phyloP scores from a whole-genome alignment of 1,140 invertebrate genomes.

The Eupristina koningsbergeri region DNA sequence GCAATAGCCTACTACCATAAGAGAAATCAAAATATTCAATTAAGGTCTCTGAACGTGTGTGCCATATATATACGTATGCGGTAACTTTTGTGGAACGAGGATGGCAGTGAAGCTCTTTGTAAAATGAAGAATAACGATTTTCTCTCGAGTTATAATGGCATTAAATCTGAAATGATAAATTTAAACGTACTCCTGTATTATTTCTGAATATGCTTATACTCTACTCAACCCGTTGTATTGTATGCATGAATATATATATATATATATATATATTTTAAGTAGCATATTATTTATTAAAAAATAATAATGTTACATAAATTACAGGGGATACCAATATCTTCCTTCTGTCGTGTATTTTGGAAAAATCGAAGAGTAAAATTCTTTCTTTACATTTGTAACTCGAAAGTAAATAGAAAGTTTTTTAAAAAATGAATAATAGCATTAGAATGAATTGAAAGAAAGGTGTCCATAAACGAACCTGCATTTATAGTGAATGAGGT shows the following conservation, averaged over 20 bases:
- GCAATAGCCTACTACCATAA: neutral
- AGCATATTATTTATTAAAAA: neutral
- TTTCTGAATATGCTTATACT: neutral
- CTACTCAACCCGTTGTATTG: too few relatives aligned
- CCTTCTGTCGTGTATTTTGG: too few relatives aligned
- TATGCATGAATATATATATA: too few relatives aligned
- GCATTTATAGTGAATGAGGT: neutral
- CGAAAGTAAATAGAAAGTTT: neutral
- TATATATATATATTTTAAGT: neutral
- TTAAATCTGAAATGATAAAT: slow-evolving; percentile 14
- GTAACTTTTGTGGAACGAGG: neutral
- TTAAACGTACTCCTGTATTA: neutral
- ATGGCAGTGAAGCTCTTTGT: neutral
- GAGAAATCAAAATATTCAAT: slow-evolving; percentile 2
- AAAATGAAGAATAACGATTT: slow-evolving; percentile 28
- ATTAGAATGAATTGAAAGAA: neutral
- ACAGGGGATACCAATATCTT: neutral
- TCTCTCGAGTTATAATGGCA: slow-evolving; percentile 14
- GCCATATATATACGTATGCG: too few relatives aligned
- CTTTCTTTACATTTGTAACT: neutral
- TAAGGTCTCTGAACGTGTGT: too few relatives aligned
- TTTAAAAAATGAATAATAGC: neutral
- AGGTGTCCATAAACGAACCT: neutral
- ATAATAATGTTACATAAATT: neutral
- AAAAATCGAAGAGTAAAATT: too few relatives aligned